These are phyloP conservation scores for Andrena hattorfiana DNA, from an alignment of 2,888 invertebrate genomes.

Conservation along the genomic window DNA sequence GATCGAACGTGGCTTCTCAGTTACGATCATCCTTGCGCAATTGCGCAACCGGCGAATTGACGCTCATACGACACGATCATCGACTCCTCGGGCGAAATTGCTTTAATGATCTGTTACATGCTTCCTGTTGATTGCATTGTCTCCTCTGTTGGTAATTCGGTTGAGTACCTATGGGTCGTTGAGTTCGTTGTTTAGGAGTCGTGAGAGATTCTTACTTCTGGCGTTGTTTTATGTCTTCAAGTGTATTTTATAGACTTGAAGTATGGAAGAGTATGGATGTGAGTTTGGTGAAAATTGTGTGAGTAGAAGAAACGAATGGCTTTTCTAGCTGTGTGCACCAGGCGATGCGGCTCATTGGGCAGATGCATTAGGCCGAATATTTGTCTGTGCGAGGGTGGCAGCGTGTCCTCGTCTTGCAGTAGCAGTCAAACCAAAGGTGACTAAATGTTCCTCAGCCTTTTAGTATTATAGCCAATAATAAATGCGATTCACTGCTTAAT, in stretches of 20 bases:
- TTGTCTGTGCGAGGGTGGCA: conserved; percentile 91
- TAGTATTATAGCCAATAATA: background rate
- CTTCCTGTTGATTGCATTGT: conserved; percentile 74
- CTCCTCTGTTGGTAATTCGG: conserved; percentile 21
- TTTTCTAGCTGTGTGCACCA: conserved; percentile 89
- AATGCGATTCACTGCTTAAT: background rate
- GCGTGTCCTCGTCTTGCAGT: conserved; percentile 88
- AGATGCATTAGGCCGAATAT: conserved; percentile 93
- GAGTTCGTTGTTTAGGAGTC: background rate
- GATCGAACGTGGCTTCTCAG: conserved; percentile 36
- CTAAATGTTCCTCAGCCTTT: background rate
- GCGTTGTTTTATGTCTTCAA: too few relatives aligned
- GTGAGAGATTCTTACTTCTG: too few relatives aligned
- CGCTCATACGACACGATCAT: conserved; percentile 60
- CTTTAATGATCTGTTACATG: conserved; percentile 73
- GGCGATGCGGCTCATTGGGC: conserved; percentile 90
- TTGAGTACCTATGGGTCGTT: conserved; percentile 29
- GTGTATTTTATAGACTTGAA: too few relatives aligned
- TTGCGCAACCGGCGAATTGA: conserved; percentile 58
- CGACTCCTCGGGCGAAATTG: conserved; percentile 66
- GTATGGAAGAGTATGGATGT: too few relatives aligned
- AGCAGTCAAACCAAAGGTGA: conserved; percentile 70
- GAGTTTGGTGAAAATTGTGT: background rate
- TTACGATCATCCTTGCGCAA: conserved; percentile 64
- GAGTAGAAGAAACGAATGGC: background rate